Base-by-base conservation (phyloP, 2,888 invertebrate species). In the Dicyrtoma fusca region DNA sequence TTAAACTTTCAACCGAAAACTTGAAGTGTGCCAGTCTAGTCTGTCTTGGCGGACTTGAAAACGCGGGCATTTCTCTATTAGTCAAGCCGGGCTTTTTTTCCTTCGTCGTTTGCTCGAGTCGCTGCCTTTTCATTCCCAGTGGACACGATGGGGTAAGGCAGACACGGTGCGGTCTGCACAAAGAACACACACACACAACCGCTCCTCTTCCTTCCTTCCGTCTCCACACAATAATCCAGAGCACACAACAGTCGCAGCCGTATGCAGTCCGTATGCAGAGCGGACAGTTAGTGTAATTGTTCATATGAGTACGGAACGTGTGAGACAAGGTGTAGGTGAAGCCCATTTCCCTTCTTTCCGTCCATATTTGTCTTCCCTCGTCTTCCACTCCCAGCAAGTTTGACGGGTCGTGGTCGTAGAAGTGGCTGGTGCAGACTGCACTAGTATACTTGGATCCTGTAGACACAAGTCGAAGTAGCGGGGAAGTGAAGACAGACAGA, bases 111-210 rank as follows among this genome's bases (percentile, higher is more conserved):
- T 68, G 55, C 21, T 3, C 34, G 8, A 34, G 3, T 34, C 34
- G 34, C 34, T 34, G n/a, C 34, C 34, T 34, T 45, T 5, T 42
- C 68, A 57, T 57, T 57, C 68, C 68, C 57, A 57, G 68, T 68
- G 68, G 68, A 68, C 57, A 68, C 57, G 57, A 57, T 68, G 55
- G 21, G 68, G 64, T 64, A 26, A 66, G 25, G 66, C 21, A 66
- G 53, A 51, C 55, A 53, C 42, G 42, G 21, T 53, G 47, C 47
- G 63, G 63, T 51, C 65, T 65, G 49, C 65, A 25, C 65, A 65
- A 65, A 65, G 65, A 49, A 51, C 65, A 49, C 45, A 25, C n/a
- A n/a, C 25, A 51, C 65, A 49, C 45, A 25, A 26, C 23, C 25
- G 65, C 23, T 49, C 19, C 65, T 21, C 65, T 51, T n/a, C 8